phyloP scores from a whole-genome alignment of 2,888 invertebrate genomes.

The Dryobota labecula region DNA sequence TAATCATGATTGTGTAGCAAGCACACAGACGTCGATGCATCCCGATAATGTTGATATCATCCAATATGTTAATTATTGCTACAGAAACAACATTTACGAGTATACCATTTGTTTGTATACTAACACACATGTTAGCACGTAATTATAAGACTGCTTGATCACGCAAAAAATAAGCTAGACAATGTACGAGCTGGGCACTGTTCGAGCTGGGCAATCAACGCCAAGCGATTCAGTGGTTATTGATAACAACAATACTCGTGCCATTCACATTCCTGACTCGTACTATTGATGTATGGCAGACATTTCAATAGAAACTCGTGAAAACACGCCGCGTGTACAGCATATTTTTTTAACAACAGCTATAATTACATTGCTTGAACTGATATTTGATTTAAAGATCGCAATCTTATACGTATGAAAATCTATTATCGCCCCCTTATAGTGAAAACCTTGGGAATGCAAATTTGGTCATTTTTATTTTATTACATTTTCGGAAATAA shows the following conservation, averaged over 20 bases:
- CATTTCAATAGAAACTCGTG: conserved; percentile 22
- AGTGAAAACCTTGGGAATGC: no score
- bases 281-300: conserved; percentile 8
- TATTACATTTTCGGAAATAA: no score
- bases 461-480: no score
- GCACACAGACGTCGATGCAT: neutral
- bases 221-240: conserved; percentile 4
- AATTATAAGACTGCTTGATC: neutral
- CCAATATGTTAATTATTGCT: conserved; percentile 14
- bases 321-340: neutral
- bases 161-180: neutral
- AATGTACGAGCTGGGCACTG: neutral
- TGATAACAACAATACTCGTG: conserved; percentile 16
- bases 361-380: conserved; percentile 13
- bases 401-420: neutral
- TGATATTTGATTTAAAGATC: conserved; percentile 22
- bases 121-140: neutral
- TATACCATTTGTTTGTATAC: conserved; percentile 3
- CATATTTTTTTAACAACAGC: conserved; percentile 9
- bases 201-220: conserved; percentile 16
- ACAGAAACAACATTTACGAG: neutral
- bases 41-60: neutral
- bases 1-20: neutral
- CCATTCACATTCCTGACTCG: neutral
- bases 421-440: no score